Base-by-base conservation (phyloP, 2,113 vertebrate species). In the Bothrops jararaca region DNA sequence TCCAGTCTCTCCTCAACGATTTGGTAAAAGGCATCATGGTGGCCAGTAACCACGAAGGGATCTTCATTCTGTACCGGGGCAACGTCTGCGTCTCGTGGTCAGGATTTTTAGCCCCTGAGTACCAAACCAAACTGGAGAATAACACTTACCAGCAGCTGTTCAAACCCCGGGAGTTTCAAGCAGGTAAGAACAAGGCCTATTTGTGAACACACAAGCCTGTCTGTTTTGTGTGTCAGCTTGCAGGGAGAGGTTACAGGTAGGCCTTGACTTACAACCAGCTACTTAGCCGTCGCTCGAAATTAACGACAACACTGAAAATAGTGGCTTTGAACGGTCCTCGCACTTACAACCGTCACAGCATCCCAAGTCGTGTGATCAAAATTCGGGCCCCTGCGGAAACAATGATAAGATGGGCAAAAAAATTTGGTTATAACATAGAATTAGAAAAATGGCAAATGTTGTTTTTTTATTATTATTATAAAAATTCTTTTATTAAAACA, bases 31-130 rank as follows among this genome's bases (percentile, higher is more conserved):
- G 98, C 0, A 94, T 99, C 95, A 94, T 98, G 95, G 97, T 98
- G 52, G 98, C 97, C 93, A 98, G 97, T 94, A 97, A 96, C 20
- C 20, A 52, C 13, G 91, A 94, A 48, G 98, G 98, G 0, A 97
- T 99, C 39, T 98, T 98, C 48, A 97, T 98, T 15, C 97, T 95
- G 85, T 96, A 98, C 34, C 98, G 96, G 39, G 96, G 98, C 94
- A 97, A 96, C 60, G 98, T 98, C 3, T 97, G 97, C 57, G 95
- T 99, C 91, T 98, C 97, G 95, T 99, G 98, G 98, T 97, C 93
- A 97, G 98, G 3, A 98, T 98, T 0, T 97, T 97, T 11, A 3
- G 13, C 89, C 80, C 90, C 0, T 58, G 96, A 39, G 26, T 95
- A 86, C 88, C 91, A 29, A 94, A 95, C 92, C 94, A 98, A 98